Percentiles rank a stretch among this genome's conserved stretches.
These are phyloP conservation scores for Echinops telfairi DNA, from an alignment of 2,113 vertebrate genomes.

Conservation along the genomic window DNA sequence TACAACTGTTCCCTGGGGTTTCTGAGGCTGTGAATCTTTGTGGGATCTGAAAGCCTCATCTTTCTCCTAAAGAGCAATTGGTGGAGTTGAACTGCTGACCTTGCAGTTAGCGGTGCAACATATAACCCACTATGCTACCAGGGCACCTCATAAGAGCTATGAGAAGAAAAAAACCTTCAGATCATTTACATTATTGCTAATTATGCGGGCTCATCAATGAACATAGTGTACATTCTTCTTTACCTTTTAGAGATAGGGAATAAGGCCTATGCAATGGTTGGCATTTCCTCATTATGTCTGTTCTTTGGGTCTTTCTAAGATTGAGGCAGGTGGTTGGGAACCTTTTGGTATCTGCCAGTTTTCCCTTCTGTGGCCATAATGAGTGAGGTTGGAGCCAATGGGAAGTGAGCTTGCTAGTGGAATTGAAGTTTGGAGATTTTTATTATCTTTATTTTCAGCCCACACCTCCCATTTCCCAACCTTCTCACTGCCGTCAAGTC, in stretches of 20 bases:
- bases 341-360: neutral
- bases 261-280: neutral
- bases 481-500: no score
- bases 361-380: slow-evolving; percentile 9
- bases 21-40: no score
- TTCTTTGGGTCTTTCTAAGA: slow-evolving; percentile 36
- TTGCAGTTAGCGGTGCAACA: no score
- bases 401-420: neutral
- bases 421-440: slow-evolving; percentile 32
- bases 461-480: no score
- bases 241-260: neutral
- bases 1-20: no score
- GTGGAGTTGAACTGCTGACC: no score
- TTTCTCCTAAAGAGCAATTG: no score
- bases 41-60: no score
- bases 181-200: neutral
- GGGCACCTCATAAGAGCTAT: no score
- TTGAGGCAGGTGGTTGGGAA: neutral
- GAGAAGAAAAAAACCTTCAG: slow-evolving; percentile 25
- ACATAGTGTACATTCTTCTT: slow-evolving; percentile 38
- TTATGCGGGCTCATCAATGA: neutral
- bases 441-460: neutral
- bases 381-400: slow-evolving; percentile 29
- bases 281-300: slow-evolving; percentile 17
- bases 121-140: no score